phyloP scores from a whole-genome alignment of 2,888 invertebrate species.

The Aproaerema taeniolella region DNA sequence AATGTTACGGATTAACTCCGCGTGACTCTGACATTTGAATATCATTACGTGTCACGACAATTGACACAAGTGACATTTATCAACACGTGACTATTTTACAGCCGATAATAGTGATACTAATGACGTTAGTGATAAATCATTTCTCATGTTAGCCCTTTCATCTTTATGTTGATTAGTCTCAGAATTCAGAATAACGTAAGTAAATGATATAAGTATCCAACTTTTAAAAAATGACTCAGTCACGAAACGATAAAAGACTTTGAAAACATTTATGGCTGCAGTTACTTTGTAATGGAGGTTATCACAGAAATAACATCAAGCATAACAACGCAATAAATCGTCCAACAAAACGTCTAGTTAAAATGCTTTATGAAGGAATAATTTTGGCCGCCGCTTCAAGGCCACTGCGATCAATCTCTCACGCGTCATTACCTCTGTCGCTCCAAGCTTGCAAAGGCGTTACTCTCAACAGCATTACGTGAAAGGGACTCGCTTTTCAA shows the following conservation, averaged over 20 bases:
- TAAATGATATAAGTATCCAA: too few species aligned
- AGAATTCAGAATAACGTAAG: too few species aligned
- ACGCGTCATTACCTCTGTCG: constrained; percentile 45
- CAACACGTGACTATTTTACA: not conserved
- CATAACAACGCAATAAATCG: constrained; percentile 34
- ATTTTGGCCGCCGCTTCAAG: constrained; percentile 23
- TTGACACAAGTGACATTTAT: too few species aligned
- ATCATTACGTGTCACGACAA: constrained; percentile 19
- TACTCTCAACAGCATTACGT: constrained; percentile 27
- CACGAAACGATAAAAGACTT: too few species aligned
- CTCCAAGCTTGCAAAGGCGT: constrained; percentile 38
- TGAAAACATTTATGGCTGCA: too few species aligned
- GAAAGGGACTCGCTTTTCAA: constrained; percentile 25
- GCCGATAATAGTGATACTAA: too few species aligned
- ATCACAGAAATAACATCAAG: constrained; percentile 12
- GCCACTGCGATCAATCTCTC: constrained; percentile 36
- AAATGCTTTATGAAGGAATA: constrained; percentile 27
- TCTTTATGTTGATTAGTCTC: too few species aligned
- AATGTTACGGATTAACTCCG: constrained; percentile 10
- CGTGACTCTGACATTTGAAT: constrained; percentile 26
- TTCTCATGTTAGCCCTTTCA: too few species aligned
- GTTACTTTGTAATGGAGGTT: constrained; percentile 10
- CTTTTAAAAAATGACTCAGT: too few species aligned
- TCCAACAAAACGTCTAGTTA: constrained; percentile 31
- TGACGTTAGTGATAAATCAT: too few species aligned